Conservation (phyloP, 2,113 vertebrate genomes). For the Xiphophorus hellerii region DNA sequence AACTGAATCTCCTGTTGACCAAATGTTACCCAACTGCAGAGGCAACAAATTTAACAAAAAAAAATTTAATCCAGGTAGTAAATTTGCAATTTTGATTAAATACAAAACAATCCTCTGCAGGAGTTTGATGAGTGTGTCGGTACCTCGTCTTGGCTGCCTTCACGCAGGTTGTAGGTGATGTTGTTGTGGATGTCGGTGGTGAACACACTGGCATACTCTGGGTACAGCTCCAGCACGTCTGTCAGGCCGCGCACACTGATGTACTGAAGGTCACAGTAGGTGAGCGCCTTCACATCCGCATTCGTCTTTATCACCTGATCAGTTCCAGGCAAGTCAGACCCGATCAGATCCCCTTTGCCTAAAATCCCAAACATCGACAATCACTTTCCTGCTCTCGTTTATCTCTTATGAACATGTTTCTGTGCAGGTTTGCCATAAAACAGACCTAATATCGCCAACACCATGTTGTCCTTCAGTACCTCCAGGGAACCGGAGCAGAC, state of each 20-base stretch:
- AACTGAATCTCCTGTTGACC: no score
- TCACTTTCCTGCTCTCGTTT: not conserved
- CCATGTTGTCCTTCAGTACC: constrained; percentile 91
- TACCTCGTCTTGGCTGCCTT: constrained; percentile 92
- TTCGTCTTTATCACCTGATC: constrained; percentile 93
- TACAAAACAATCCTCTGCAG: not conserved
- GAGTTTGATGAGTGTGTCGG: constrained; percentile 13
- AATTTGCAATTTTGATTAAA: not conserved
- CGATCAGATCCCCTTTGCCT: constrained; percentile 98
- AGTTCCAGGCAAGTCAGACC: constrained; percentile 86
- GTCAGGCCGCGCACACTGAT: constrained; percentile 87
- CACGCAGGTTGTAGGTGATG: constrained; percentile 96
- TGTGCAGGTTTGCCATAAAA: constrained; percentile 6
- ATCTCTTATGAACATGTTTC: not conserved
- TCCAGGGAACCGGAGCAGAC: constrained; percentile 96
- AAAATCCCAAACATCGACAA: constrained; percentile 18
- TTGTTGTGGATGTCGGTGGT: constrained; percentile 88
- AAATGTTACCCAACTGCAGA: no score
- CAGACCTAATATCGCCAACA: constrained; percentile 95
- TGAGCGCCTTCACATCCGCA: constrained; percentile 93
- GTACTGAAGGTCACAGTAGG: constrained; percentile 95
- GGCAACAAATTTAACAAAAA: no score
- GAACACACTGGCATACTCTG: constrained; percentile 90
- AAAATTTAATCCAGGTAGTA: no score
- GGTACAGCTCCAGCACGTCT: constrained; percentile 93